phyloP scores from a whole-genome alignment of 1,140 invertebrate species.

The Sycophaga agraensis region DNA sequence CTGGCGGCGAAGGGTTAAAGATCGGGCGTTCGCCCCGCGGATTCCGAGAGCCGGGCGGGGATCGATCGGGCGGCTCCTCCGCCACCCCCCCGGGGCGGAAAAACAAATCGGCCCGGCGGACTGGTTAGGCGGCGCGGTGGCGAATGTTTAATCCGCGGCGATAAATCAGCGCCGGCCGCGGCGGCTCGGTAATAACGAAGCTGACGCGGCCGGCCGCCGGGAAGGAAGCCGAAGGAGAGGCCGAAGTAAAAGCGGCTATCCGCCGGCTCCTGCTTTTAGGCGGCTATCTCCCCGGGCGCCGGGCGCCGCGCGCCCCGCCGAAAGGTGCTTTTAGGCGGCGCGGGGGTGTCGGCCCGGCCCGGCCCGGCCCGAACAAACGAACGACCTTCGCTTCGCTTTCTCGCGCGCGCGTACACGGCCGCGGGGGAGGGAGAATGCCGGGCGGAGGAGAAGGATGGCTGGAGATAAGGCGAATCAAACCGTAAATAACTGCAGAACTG shows the following conservation, averaged over 20 bases:
- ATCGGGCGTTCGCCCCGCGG: too few relatives aligned
- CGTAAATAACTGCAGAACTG: constrained; percentile 58
- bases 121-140: constrained; percentile 31
- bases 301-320: not conserved
- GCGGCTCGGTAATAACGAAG: constrained; percentile 41
- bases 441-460: constrained; percentile 42
- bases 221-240: constrained; percentile 42
- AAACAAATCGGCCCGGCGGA: constrained; percentile 37
- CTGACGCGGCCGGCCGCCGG: constrained; percentile 31
- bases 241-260: constrained; percentile 44
- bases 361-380: not conserved
- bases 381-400: constrained; percentile 27
- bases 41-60: too few relatives aligned
- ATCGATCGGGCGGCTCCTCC: too few relatives aligned
- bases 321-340: constrained; percentile 17
- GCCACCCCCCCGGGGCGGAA: constrained; percentile 5
- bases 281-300: constrained; percentile 36
- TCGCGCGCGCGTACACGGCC: constrained; percentile 12
- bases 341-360: too few relatives aligned
- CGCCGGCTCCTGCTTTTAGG: constrained; percentile 38
- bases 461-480: constrained; percentile 58
- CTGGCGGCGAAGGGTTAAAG: constrained; percentile 2
- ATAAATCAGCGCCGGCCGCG: constrained; percentile 43
- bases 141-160: constrained; percentile 45
- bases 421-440: constrained; percentile 36